These are phyloP conservation scores for Drosophila nigrodunni DNA, from an alignment of 1,140 invertebrate genomes.

Conservation along the genomic window DNA sequence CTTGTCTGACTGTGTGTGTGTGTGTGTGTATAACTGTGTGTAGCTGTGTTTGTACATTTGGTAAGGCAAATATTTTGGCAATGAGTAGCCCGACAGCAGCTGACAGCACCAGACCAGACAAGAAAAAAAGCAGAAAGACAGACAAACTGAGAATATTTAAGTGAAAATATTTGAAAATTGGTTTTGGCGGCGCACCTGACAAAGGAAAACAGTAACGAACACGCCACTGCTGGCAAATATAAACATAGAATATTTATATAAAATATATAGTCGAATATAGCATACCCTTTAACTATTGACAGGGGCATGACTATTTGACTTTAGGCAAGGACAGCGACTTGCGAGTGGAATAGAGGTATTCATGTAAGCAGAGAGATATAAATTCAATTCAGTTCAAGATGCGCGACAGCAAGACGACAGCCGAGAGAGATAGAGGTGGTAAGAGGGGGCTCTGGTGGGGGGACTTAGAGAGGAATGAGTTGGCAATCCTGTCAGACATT, in stretches of 20 bases:
- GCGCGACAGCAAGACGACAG: conserved; percentile 63
- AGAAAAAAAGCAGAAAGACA: conserved; percentile 7
- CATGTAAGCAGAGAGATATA: conserved; percentile 59
- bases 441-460: neutral
- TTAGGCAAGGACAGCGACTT: conserved; percentile 22
- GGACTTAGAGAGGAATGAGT: neutral
- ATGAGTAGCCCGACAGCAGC: conserved; percentile 60
- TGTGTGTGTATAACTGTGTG: conserved; percentile 28
- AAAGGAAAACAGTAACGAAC: conserved; percentile 74
- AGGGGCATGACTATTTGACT: conserved; percentile 38
- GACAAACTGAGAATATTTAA: conserved; percentile 53
- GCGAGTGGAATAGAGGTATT: conserved; percentile 34
- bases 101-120: conserved; percentile 29
- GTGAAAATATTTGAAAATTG: conserved; percentile 84
- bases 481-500: conserved; percentile 74
- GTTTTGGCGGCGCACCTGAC: conserved; percentile 80
- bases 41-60: conserved; percentile 57
- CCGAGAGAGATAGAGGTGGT: conserved; percentile 28
- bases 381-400: conserved; percentile 76
- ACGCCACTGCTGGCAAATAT: conserved; percentile 27
- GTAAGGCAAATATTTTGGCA: conserved; percentile 76
- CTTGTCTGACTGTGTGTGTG: conserved; percentile 23
- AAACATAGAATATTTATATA: neutral
- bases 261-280: conserved; percentile 23
- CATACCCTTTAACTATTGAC: conserved; percentile 38